Percentiles rank a stretch among this genome's conserved stretches.
Evolutionary conservation across 2,113 vertebrate genomes (phyloP).

Genomic region (Azemiops feae): DNA sequence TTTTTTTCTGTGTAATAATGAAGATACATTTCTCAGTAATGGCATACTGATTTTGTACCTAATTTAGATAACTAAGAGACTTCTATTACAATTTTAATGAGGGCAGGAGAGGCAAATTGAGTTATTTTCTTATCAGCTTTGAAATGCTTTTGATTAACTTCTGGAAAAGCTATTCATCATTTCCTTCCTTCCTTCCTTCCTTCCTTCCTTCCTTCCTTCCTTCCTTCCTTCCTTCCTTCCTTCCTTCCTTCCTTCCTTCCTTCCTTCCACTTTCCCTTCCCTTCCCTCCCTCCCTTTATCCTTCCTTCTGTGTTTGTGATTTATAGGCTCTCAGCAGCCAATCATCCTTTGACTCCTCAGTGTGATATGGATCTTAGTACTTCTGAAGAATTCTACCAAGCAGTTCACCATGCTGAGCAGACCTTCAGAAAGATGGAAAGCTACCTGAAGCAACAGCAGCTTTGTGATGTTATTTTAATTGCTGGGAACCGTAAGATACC

Average conservation of each 20-base stretch:
- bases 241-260: neutral
- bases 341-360: slow-evolving; percentile 65
- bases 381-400: slow-evolving; percentile 80
- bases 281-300: neutral
- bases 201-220: neutral
- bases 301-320: neutral
- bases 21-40: neutral
- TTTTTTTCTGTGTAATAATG: neutral
- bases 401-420: slow-evolving; percentile 77
- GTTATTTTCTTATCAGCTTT: slow-evolving; percentile 1
- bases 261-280: neutral
- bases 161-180: neutral
- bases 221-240: neutral
- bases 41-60: neutral
- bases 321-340: slow-evolving; percentile 65
- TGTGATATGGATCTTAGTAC: slow-evolving; percentile 71
- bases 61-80: neutral
- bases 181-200: neutral
- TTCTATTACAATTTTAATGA: neutral
- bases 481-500: slow-evolving; percentile 79
- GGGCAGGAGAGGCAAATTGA: neutral
- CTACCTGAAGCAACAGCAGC: slow-evolving; percentile 79
- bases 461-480: slow-evolving; percentile 79
- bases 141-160: neutral
- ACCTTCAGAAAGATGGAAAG: slow-evolving; percentile 81